Evolutionary conservation across 2,888 invertebrate genomes (phyloP).

Genomic region (Caenorhabditis plicata): DNA sequence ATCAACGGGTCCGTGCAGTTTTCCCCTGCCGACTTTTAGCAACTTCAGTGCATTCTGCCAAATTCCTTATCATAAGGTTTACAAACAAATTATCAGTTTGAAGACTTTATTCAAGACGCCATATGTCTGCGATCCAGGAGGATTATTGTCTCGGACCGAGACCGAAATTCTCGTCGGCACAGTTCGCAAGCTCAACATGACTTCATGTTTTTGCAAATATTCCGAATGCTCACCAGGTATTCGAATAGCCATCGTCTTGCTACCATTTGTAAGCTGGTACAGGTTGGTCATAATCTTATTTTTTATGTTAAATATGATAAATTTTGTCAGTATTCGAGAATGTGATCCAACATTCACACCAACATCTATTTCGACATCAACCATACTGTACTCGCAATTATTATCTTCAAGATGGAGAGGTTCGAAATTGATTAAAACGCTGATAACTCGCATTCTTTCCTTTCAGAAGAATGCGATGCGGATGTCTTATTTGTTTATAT

Average conservation of each 20-base stretch:
- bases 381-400: constrained; percentile 32
- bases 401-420: constrained; percentile 27
- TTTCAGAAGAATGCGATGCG: constrained; percentile 35
- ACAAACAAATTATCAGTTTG: no score
- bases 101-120: constrained; percentile 21
- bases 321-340: constrained; percentile 10
- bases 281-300: background rate
- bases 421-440: background rate
- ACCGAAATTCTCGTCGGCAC: constrained; percentile 40
- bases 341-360: constrained; percentile 27
- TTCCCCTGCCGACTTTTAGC: constrained; percentile 35
- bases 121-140: constrained; percentile 48
- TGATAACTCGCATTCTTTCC: background rate
- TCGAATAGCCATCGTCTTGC: constrained; percentile 17
- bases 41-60: constrained; percentile 47
- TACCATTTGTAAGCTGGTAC: constrained; percentile 30
- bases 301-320: background rate
- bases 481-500: constrained; percentile 45
- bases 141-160: constrained; percentile 44
- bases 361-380: constrained; percentile 20
- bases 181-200: constrained; percentile 38
- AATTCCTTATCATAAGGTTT: constrained; percentile 43
- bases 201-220: constrained; percentile 41
- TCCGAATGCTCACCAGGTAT: constrained; percentile 11
- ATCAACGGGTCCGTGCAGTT: constrained; percentile 41